phyloP scores from a whole-genome alignment of 2,888 invertebrate genomes.

The Trisateles emortualis region DNA sequence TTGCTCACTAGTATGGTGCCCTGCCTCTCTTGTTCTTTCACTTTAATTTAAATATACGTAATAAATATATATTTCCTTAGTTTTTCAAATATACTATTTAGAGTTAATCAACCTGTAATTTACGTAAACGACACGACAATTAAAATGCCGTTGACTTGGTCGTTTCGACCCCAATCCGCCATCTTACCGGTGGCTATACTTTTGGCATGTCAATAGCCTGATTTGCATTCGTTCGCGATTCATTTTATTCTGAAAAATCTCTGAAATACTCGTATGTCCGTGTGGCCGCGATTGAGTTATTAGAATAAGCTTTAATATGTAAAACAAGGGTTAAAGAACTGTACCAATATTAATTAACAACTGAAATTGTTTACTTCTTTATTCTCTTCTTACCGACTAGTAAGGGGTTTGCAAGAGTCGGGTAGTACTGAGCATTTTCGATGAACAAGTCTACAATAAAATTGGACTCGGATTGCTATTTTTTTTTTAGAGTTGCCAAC shows the following conservation, averaged over 20 bases:
- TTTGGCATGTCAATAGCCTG: conserved; percentile 40
- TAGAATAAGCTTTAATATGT: not conserved
- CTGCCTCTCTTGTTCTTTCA: too few relatives aligned
- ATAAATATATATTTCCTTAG: too few relatives aligned
- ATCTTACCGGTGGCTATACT: conserved; percentile 25
- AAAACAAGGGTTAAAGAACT: not conserved
- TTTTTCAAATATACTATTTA: too few relatives aligned
- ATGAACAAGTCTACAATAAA: too few relatives aligned
- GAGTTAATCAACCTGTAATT: not conserved
- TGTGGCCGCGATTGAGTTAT: not conserved
- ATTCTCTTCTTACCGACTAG: too few relatives aligned
- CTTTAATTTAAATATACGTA: too few relatives aligned
- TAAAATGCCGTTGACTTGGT: conserved; percentile 23
- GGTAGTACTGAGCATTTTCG: too few relatives aligned
- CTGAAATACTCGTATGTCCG: not conserved
- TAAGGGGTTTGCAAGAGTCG: too few relatives aligned
- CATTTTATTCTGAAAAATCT: conserved; percentile 17
- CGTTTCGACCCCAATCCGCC: conserved; percentile 30
- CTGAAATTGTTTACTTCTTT: too few relatives aligned
- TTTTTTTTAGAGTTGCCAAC: too few relatives aligned
- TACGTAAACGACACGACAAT: conserved; percentile 13
- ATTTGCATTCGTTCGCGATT: conserved; percentile 40
- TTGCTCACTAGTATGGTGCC: too few relatives aligned
- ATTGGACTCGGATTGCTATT: too few relatives aligned
- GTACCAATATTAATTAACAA: not conserved